Evolutionary conservation across 2,888 invertebrate species (phyloP).

Genomic region (Parasteatoda lunata): DNA sequence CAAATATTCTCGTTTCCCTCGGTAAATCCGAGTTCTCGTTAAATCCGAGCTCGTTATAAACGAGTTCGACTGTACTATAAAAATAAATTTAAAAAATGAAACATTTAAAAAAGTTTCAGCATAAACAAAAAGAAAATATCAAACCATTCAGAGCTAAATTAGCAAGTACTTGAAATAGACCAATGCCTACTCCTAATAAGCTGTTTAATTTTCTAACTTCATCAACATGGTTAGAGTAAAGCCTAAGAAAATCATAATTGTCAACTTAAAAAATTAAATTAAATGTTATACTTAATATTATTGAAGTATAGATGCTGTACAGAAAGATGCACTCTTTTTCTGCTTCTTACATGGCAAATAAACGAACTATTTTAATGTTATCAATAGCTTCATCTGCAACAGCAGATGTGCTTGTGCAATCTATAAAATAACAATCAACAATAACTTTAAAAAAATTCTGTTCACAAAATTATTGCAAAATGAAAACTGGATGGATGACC

Average conservation of each 20-base stretch:
- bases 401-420: slow-evolving; percentile 77
- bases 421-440: neutral
- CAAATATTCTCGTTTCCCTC: too few species aligned
- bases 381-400: slow-evolving; percentile 94
- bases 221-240: slow-evolving; percentile 82
- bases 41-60: too few species aligned
- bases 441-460: slow-evolving; percentile 66
- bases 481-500: too few species aligned
- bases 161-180: slow-evolving; percentile 82
- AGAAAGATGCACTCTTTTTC: slow-evolving; percentile 79
- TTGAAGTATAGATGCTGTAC: neutral
- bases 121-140: neutral
- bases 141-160: slow-evolving; percentile 78
- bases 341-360: slow-evolving; percentile 92
- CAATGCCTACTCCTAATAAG: slow-evolving; percentile 90
- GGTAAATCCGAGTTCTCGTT: too few species aligned
- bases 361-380: slow-evolving; percentile 93
- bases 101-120: too few species aligned
- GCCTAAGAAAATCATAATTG: slow-evolving; percentile 70
- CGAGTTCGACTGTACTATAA: too few species aligned
- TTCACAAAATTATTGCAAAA: too few species aligned
- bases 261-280: neutral
- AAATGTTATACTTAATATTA: neutral
- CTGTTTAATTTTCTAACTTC: slow-evolving; percentile 83
- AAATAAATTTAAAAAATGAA: too few species aligned